These are phyloP conservation scores for Bufo gargarizans DNA, from an alignment of 2,113 vertebrate species.

Conservation along the genomic window DNA sequence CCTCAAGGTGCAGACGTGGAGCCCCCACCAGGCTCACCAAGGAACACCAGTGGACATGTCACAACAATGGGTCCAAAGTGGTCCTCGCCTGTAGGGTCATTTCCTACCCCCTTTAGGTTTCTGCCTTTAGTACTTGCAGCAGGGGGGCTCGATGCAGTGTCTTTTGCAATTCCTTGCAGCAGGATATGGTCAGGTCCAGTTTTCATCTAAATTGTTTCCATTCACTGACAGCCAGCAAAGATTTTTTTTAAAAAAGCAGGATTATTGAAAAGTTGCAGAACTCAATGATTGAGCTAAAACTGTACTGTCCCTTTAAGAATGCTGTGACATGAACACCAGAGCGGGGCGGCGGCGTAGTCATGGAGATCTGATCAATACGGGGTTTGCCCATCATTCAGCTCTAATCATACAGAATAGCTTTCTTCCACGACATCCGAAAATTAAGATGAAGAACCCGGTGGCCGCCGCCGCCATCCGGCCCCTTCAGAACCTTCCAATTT, in stretches of 20 bases:
- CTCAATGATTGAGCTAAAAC: background rate
- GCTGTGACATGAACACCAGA: background rate
- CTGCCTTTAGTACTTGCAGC: background rate
- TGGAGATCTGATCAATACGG: background rate
- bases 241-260: background rate
- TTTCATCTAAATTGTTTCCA: background rate
- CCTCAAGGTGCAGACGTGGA: too few relatives aligned
- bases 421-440: conserved; percentile 7
- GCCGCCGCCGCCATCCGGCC: background rate
- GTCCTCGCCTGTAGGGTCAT: background rate
- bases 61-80: background rate
- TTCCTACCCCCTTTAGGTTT: background rate
- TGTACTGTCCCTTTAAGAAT: background rate
- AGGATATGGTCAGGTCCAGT: background rate
- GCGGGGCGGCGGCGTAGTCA: too few relatives aligned
- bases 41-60: background rate
- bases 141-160: background rate
- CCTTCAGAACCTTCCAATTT: conserved; percentile 41
- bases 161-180: background rate
- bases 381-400: background rate
- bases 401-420: conserved; percentile 37
- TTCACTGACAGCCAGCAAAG: background rate
- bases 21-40: background rate
- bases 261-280: background rate
- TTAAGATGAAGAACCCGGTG: background rate